Evolutionary conservation across 2,888 invertebrate genomes (phyloP).

Genomic region (Chloroclysta siterata): DNA sequence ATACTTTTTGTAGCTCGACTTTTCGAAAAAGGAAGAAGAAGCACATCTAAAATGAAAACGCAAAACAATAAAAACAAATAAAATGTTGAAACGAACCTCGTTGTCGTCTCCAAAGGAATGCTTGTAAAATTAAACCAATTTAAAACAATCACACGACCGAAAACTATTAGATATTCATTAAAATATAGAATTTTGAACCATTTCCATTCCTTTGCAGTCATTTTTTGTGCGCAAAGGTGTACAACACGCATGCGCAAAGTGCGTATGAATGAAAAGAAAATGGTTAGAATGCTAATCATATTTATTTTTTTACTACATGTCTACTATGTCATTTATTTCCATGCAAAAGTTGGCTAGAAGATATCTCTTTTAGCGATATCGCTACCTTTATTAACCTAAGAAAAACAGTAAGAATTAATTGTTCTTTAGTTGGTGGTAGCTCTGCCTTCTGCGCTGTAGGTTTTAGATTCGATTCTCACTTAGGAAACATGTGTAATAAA

Average conservation of each 20-base stretch:
- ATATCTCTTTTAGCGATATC: too few species aligned
- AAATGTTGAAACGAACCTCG: constrained; percentile 80
- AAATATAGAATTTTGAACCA: background rate
- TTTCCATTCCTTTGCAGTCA: constrained; percentile 32
- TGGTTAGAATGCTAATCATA: too few species aligned
- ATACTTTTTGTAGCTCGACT: too few species aligned
- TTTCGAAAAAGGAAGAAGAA: constrained; percentile 40
- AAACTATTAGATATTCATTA: background rate
- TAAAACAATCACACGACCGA: constrained; percentile 39
- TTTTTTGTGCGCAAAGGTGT: constrained; percentile 7
- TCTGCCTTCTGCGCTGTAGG: too few species aligned
- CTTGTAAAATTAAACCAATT: constrained; percentile 74
- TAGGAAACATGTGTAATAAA: too few species aligned
- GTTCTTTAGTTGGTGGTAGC: too few species aligned
- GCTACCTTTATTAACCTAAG: too few species aligned
- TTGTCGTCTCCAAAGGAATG: constrained; percentile 86
- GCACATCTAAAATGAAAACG: constrained; percentile 48
- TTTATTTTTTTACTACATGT: too few species aligned
- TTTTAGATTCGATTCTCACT: too few species aligned
- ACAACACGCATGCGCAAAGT: background rate
- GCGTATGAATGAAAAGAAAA: constrained; percentile 13
- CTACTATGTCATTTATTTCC: too few species aligned
- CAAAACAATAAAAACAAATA: constrained; percentile 47
- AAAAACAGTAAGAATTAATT: too few species aligned
- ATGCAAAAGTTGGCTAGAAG: too few species aligned